These are phyloP conservation scores for Epizoanthus stellaris DNA, from an alignment of 92 coral and sea anemone species.

Conservation along the genomic window DNA sequence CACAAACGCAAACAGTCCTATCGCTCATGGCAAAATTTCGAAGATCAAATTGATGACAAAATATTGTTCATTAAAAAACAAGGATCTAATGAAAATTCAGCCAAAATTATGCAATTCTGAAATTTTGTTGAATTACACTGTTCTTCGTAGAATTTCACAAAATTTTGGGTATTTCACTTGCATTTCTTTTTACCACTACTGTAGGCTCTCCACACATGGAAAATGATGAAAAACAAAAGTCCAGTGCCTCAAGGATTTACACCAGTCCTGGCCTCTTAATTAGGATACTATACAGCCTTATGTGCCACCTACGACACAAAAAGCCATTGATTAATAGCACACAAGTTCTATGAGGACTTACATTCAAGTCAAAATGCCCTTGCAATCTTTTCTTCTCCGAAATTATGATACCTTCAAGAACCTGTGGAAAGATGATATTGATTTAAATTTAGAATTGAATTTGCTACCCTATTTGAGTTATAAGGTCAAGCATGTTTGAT, in stretches of 20 bases:
- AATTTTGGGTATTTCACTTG: too few species aligned
- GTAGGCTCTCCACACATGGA: too few species aligned
- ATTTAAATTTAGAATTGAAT: neutral
- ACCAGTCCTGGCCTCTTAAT: too few species aligned
- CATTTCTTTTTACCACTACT: too few species aligned
- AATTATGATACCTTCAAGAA: constrained; percentile 84
- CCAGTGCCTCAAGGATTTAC: too few species aligned
- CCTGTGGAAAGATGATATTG: constrained; percentile 50
- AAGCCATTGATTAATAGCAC: neutral
- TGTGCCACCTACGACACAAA: too few species aligned
- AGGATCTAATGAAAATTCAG: neutral
- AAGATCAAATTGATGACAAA: neutral
- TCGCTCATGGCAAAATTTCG: too few species aligned
- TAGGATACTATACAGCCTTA: too few species aligned
- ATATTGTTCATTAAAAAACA: neutral
- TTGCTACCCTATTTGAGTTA: neutral
- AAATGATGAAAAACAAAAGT: too few species aligned
- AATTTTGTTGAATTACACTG: too few species aligned
- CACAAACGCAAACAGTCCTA: too few species aligned
- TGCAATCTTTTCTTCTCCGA: constrained; percentile 89
- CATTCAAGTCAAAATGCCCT: constrained; percentile 87
- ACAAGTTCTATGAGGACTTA: constrained; percentile 33
- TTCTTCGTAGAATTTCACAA: too few species aligned
- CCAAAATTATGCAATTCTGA: neutral
- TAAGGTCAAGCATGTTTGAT: neutral